phyloP scores from a whole-genome alignment of 2,797 vertebrate genomes.

The Sebastes taczanowskii region DNA sequence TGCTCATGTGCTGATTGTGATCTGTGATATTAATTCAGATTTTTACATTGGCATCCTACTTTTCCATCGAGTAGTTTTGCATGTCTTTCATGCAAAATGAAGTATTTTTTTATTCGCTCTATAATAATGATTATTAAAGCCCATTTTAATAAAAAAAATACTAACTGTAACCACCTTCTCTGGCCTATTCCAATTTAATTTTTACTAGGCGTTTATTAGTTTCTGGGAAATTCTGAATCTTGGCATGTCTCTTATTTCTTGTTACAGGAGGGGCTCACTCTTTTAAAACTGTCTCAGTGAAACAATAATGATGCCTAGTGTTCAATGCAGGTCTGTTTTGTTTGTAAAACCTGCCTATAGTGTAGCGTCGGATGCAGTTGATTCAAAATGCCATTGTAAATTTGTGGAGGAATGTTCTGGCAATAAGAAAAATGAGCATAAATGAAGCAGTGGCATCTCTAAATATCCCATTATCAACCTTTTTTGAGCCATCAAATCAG shows the following conservation, averaged over 20 bases:
- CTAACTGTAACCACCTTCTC: neutral
- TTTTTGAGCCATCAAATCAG: neutral
- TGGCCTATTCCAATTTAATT: neutral
- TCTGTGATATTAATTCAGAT: neutral
- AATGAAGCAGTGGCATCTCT: neutral
- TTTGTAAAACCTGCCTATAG: neutral
- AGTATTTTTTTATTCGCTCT: neutral
- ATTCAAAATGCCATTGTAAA: neutral
- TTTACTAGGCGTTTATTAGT: neutral
- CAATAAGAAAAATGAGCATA: neutral
- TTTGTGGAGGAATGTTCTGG: neutral
- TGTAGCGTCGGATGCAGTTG: neutral
- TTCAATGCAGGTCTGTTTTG: neutral
- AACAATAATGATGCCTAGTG: neutral
- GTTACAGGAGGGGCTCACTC: neutral
- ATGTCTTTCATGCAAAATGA: neutral
- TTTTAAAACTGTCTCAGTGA: neutral
- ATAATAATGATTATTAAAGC: neutral
- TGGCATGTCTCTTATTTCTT: neutral
- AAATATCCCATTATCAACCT: neutral
- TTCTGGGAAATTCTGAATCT: neutral
- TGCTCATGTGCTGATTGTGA: neutral
- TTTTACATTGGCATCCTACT: neutral
- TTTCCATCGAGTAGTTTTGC: neutral
- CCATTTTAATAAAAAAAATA: neutral